phyloP scores from a whole-genome alignment of 2,113 vertebrate genomes.

The Lamprologus lemairii region DNA sequence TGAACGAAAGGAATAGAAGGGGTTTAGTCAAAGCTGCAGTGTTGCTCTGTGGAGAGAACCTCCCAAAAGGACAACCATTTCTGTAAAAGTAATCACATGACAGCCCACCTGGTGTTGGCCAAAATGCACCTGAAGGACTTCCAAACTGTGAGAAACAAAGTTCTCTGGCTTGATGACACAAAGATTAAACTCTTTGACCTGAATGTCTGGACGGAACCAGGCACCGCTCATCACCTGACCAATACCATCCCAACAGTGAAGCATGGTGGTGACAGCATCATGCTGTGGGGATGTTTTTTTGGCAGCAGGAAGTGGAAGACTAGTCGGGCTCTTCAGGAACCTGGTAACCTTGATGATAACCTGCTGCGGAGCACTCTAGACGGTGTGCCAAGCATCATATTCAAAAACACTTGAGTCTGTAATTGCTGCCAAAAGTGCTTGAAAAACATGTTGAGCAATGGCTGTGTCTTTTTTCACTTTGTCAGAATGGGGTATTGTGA shows the following conservation, averaged over 20 bases:
- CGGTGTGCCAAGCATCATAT: background rate
- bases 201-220: background rate
- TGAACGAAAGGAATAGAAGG: background rate
- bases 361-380: background rate
- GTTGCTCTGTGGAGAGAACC: background rate
- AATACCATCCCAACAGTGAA: background rate
- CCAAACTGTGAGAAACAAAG: background rate
- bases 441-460: background rate
- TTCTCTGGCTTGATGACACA: background rate
- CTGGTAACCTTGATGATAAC: background rate
- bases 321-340: background rate
- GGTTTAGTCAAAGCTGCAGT: background rate
- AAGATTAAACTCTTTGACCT: background rate
- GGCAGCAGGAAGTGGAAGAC: background rate
- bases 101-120: background rate
- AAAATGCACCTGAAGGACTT: background rate
- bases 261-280: background rate
- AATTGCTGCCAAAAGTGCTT: background rate
- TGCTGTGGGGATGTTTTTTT: background rate
- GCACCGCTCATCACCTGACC: background rate
- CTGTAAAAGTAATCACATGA: background rate
- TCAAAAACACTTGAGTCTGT: background rate
- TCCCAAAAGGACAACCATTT: background rate
- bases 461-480: background rate
- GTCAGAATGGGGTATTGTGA: background rate